Evolutionary conservation across 2,113 vertebrate genomes (phyloP).

Genomic region (Dissostichus mawsoni): DNA sequence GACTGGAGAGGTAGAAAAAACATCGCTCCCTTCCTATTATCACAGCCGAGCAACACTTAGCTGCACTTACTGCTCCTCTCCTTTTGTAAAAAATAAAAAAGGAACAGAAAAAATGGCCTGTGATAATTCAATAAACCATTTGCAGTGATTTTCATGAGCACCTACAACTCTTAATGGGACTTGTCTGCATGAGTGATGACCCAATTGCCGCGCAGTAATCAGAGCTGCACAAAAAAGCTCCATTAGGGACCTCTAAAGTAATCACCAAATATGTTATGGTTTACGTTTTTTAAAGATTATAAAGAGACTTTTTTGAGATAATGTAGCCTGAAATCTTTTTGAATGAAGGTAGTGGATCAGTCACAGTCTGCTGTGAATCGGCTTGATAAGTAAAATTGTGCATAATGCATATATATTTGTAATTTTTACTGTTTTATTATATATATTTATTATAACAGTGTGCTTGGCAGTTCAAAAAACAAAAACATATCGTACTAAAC

Average conservation of each 20-base stretch:
- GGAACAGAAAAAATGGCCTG: too few species aligned
- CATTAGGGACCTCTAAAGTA: constrained; percentile 14
- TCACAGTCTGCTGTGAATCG: background rate
- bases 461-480: too few species aligned
- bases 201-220: background rate
- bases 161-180: background rate
- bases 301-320: background rate
- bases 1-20: constrained; percentile 56
- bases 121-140: background rate
- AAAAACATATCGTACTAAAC: too few species aligned
- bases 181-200: constrained; percentile 1
- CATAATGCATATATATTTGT: too few species aligned
- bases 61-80: constrained; percentile 14
- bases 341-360: background rate
- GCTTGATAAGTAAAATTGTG: too few species aligned
- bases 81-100: background rate
- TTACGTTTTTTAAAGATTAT: background rate
- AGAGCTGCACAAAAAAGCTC: constrained; percentile 4
- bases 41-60: constrained; percentile 33
- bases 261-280: background rate
- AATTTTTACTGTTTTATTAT: too few species aligned
- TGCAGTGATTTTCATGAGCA: background rate
- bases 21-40: constrained; percentile 45
- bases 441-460: too few species aligned
- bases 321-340: background rate